These are phyloP conservation scores for Cisticola juncidis DNA, from an alignment of 2,113 vertebrate genomes.

Conservation along the genomic window DNA sequence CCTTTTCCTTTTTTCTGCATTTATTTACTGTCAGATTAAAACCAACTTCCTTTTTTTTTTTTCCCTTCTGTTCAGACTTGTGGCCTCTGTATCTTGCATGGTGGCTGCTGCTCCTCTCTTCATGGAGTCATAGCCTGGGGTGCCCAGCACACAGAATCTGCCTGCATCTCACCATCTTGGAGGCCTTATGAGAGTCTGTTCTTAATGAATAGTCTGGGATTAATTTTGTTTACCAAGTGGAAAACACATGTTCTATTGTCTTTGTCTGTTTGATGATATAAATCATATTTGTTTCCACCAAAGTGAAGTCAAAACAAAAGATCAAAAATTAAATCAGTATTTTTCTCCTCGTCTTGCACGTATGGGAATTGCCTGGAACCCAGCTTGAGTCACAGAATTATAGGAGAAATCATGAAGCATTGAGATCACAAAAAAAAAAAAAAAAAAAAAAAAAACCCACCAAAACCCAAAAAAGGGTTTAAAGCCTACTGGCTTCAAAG, in stretches of 20 bases:
- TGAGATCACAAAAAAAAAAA: not conserved
- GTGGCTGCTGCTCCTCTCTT: not conserved
- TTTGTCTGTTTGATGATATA: slow-evolving; percentile 18
- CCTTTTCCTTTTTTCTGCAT: not conserved
- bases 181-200: slow-evolving; percentile 4
- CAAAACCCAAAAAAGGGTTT: no score
- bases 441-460: not conserved
- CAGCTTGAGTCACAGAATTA: not conserved
- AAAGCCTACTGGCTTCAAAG: slow-evolving; percentile 7
- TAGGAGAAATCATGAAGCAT: not conserved
- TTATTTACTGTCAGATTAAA: not conserved
- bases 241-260: slow-evolving; percentile 54
- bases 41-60: not conserved
- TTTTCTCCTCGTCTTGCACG: not conserved
- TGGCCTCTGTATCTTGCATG: not conserved
- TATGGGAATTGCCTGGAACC: slow-evolving; percentile 15
- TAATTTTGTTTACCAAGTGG: slow-evolving; percentile 39
- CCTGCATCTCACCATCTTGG: not conserved
- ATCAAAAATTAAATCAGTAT: slow-evolving; percentile 13
- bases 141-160: not conserved
- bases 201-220: not conserved
- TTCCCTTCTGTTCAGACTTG: not conserved
- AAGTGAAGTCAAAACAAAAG: slow-evolving; percentile 42
- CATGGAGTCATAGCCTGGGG: not conserved
- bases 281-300: slow-evolving; percentile 37